Evolutionary conservation across 2,888 invertebrate species (phyloP).

Genomic region (Orthonevra nobilis): DNA sequence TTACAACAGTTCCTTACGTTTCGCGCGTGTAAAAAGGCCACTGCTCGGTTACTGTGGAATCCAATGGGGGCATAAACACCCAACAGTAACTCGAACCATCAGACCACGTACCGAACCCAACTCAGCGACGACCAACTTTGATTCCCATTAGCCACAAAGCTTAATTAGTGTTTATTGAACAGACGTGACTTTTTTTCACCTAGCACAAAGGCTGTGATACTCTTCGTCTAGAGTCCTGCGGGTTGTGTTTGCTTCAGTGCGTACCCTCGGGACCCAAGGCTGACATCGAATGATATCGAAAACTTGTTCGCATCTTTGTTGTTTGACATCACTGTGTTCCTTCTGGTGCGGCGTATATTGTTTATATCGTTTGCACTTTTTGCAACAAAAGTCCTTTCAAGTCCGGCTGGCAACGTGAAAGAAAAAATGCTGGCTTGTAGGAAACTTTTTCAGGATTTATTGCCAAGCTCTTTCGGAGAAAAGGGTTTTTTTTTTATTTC

Average conservation of each 20-base stretch:
- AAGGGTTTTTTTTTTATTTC: neutral
- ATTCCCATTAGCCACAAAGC: constrained; percentile 64
- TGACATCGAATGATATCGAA: constrained; percentile 28
- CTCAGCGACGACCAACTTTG: constrained; percentile 57
- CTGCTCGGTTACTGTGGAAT: constrained; percentile 3
- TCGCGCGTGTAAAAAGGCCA: neutral
- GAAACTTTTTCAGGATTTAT: constrained; percentile 9
- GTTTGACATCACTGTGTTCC: neutral
- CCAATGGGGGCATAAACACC: constrained; percentile 39
- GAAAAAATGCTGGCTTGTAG: neutral
- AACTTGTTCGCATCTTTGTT: constrained; percentile 15
- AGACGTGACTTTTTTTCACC: constrained; percentile 60
- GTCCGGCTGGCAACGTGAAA: neutral
- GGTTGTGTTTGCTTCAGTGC: constrained; percentile 14
- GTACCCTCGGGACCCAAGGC: constrained; percentile 6
- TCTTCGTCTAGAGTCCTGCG: neutral
- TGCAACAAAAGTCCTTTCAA: neutral
- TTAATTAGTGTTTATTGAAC: constrained; percentile 70
- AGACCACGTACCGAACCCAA: constrained; percentile 2
- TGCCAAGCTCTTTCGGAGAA: neutral
- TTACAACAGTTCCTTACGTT: constrained; percentile 26
- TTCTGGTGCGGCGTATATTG: constrained; percentile 13
- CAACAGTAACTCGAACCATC: constrained; percentile 20
- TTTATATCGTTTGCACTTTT: constrained; percentile 30
- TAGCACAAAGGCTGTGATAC: constrained; percentile 5